These are phyloP conservation scores for Leptinotarsa texana DNA, from an alignment of 1,140 invertebrate genomes.

Conservation along the genomic window DNA sequence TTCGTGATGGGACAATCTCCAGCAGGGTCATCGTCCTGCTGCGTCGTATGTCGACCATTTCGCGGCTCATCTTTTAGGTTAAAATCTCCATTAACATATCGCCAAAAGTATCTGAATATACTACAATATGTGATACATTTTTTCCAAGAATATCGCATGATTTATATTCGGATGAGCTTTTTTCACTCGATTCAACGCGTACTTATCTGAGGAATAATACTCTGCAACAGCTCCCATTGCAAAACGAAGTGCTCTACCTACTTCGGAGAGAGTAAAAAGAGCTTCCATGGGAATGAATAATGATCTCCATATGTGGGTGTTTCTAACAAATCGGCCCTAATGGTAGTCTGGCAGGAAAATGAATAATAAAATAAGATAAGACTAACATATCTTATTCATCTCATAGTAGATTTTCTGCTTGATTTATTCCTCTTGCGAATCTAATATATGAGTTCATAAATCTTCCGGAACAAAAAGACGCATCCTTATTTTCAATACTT, in stretches of 20 bases:
- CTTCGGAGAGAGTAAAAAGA: not conserved
- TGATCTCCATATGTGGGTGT: slow-evolving; percentile 16
- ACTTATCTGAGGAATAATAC: too few species aligned
- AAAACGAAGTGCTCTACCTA: not conserved
- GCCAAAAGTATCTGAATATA: too few species aligned
- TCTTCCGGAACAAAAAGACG: not conserved
- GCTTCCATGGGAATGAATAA: slow-evolving; percentile 12
- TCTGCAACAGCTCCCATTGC: not conserved
- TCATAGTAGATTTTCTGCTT: slow-evolving; percentile 13
- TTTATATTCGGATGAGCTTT: too few species aligned
- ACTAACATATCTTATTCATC: slow-evolving; percentile 19
- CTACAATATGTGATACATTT: too few species aligned
- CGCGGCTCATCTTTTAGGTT: too few species aligned
- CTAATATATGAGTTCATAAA: slow-evolving; percentile 13
- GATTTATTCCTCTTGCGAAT: slow-evolving; percentile 15
- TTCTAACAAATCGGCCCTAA: slow-evolving; percentile 20
- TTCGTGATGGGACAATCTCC: too few species aligned
- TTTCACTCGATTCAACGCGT: too few species aligned
- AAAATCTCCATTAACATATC: too few species aligned
- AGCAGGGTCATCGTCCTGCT: too few species aligned
- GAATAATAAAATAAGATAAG: slow-evolving; percentile 18
- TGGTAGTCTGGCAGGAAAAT: slow-evolving; percentile 18
- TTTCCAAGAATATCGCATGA: too few species aligned
- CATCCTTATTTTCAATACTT: not conserved
- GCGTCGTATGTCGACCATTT: too few species aligned